A percentile compares a stretch with the other conserved stretches of the same genome.
These are phyloP conservation scores for Drepana arcuata DNA, from an alignment of 1,140 invertebrate genomes.

Conservation along the genomic window DNA sequence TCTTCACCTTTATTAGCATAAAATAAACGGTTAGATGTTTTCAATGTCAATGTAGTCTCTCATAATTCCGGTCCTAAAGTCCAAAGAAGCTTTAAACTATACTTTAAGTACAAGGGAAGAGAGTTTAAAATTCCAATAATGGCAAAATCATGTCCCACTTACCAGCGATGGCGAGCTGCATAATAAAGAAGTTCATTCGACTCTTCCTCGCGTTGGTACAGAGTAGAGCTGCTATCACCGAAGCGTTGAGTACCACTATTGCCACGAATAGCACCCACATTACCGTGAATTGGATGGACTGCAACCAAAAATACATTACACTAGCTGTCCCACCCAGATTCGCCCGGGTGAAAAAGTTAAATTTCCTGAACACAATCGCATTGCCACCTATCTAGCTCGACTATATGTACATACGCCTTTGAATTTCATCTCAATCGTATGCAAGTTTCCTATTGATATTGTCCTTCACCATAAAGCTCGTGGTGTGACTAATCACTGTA, in stretches of 20 bases:
- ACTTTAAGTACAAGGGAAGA: not conserved
- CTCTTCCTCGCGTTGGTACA: constrained; percentile 91
- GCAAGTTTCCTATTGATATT: no score
- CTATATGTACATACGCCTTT: not conserved
- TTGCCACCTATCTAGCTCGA: not conserved
- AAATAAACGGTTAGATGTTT: no score
- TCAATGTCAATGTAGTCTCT: no score
- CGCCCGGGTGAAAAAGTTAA: no score
- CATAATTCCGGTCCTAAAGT: no score
- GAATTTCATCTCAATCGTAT: no score
- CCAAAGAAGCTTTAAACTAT: no score
- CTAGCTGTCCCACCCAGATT: no score
- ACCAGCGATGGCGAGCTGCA: constrained; percentile 94
- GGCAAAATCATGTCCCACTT: constrained; percentile 31
- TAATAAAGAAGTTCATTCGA: constrained; percentile 97
- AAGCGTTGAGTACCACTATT: constrained; percentile 91
- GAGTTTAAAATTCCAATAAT: no score
- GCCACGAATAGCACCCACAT: constrained; percentile 90
- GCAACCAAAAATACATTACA: constrained; percentile 57
- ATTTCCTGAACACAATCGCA: not conserved
- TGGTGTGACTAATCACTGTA: no score
- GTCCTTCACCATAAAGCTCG: no score
- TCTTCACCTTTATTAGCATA: no score
- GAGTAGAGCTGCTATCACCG: constrained; percentile 87
- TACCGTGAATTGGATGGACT: constrained; percentile 92